Evolutionary conservation across 2,113 vertebrate genomes (phyloP).

Genomic region (Ammodytes dubius): DNA sequence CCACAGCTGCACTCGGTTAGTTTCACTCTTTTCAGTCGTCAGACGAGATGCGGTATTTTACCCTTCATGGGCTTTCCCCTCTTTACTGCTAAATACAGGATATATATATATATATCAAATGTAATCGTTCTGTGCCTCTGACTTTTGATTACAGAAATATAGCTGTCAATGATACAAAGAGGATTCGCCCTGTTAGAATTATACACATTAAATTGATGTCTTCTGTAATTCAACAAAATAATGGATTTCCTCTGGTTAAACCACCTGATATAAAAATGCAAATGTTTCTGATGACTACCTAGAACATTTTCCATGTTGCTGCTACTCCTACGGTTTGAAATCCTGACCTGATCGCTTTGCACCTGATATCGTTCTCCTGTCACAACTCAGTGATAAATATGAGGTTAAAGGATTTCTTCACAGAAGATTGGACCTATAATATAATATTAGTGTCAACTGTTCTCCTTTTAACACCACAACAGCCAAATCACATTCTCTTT

Average conservation of each 20-base stretch:
- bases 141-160: neutral
- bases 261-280: neutral
- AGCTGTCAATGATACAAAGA: neutral
- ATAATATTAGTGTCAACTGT: slow-evolving; percentile 35
- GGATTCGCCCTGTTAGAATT: neutral
- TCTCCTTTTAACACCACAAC: neutral
- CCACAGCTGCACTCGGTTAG: slow-evolving; percentile 1
- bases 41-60: no score
- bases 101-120: neutral
- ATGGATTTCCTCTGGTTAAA: neutral
- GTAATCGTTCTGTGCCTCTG: neutral
- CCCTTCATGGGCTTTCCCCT: no score
- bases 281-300: neutral
- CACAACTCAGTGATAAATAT: slow-evolving; percentile 32
- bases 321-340: neutral
- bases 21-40: slow-evolving; percentile 7
- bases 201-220: neutral
- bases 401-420: slow-evolving; percentile 44
- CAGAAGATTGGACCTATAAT: slow-evolving; percentile 34
- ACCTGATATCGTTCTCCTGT: neutral
- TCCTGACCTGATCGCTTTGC: neutral
- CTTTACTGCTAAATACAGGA: slow-evolving; percentile 1
- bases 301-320: neutral
- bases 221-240: neutral
- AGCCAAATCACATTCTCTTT: slow-evolving; percentile 9